Base-by-base conservation (phyloP, 2,797 vertebrate genomes). In the Rhynchotus rufescens region DNA sequence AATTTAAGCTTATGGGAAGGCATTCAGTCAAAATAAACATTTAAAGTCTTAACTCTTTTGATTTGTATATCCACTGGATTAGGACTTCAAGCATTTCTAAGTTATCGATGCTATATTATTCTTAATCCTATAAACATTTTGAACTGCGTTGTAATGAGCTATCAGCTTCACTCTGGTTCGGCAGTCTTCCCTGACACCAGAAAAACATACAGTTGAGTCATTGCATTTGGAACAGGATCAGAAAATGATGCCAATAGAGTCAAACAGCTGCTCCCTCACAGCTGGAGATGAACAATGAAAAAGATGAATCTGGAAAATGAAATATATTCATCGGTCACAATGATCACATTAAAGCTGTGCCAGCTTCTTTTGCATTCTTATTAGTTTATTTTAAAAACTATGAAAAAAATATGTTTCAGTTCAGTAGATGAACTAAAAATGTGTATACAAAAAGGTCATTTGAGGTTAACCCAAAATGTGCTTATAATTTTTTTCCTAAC, bases 41-140 rank as follows among this genome's bases (percentile, higher is more conserved):
- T 0, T 2, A 34, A 83, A 94, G 14, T 22, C 54, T 89, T 40
- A 86, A 86, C 30, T 52, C 4, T 93, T 92, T 80, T 76, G 62
- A 76, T 79, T 60, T 81, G 13, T 66, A 32, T 86, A 56, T 23
- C 25, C 25, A 36, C 15, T 65, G 47, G 17, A 78, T 89, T 75
- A 75, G 15, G 40, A 74, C 34, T 88, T 80, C 36, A 82, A 90
- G 65, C 4, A 21, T 49, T 68, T 86, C 81, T n/a, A 49, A 80
- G 14, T 72, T 73, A 64, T 56, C 22, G 54, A 6, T 60, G 65
- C 59, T 47, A 68, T 15, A 60, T 40, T 14, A 73, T 56, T 86
- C 56, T 80, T 86, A 77, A 86, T 74, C 40, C 67, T n/a, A n/a
- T 60, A 86, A 86, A 77, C 74, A 82, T 77, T 86, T 92, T 79